Evolutionary conservation across 1,140 invertebrate genomes (phyloP).

Genomic region (Drosophila nikananu): DNA sequence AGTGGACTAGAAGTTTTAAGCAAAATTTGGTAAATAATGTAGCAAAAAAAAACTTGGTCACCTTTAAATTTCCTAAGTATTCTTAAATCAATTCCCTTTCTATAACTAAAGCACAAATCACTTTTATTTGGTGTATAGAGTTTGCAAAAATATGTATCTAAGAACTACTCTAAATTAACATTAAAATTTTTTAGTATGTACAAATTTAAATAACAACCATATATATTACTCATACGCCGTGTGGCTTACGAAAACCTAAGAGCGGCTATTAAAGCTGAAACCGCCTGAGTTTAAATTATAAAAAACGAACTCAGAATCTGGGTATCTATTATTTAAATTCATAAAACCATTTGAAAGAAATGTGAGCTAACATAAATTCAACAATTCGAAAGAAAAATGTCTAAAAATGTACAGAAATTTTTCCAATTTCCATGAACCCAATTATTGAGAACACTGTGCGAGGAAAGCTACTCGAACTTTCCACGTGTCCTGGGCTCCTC

Average conservation of each 20-base stretch:
- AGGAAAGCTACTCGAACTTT: slow-evolving; percentile 33
- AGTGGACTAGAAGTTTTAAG: background rate
- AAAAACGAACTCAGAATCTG: background rate
- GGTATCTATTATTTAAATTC: background rate
- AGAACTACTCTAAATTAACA: background rate
- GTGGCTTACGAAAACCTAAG: background rate
- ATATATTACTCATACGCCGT: background rate
- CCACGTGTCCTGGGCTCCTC: slow-evolving; percentile 18
- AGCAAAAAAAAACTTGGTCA: background rate
- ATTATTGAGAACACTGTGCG: slow-evolving; percentile 16
- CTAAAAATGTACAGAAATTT: background rate
- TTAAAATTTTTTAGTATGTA: background rate
- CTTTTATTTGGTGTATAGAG: background rate
- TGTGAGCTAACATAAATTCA: background rate
- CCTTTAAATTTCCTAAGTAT: background rate
- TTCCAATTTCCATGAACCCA: background rate
- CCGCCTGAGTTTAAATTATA: background rate
- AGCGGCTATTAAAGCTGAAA: background rate
- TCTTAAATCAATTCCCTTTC: background rate
- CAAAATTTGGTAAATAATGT: background rate
- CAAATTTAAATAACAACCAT: background rate
- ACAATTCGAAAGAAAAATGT: background rate
- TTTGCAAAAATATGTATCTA: background rate
- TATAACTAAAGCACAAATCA: background rate
- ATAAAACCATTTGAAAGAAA: background rate